A percentile compares a stretch with the other conserved stretches of the same genome.
phyloP scores from a whole-genome alignment of 2,113 vertebrate genomes.

The Prunella himalayana region DNA sequence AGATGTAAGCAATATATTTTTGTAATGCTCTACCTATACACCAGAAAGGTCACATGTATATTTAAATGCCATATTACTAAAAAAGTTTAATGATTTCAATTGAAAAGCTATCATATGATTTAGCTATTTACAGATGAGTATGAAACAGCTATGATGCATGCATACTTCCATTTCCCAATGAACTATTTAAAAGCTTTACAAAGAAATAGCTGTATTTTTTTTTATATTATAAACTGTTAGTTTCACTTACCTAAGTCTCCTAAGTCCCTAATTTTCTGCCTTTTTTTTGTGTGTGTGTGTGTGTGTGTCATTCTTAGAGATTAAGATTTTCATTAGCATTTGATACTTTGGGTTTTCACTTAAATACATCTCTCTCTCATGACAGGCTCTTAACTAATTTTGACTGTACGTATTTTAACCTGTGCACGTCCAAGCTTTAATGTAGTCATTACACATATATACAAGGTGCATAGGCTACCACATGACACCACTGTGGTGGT shows the following conservation, averaged over 20 bases:
- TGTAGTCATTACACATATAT: neutral
- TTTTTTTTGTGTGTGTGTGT: neutral
- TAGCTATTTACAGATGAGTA: slow-evolving; percentile 35
- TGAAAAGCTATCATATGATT: slow-evolving; percentile 52
- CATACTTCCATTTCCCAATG: neutral
- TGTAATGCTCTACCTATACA: slow-evolving; percentile 21
- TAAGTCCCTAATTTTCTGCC: neutral
- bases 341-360: neutral
- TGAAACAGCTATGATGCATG: neutral
- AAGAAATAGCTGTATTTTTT: neutral
- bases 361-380: neutral
- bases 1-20: slow-evolving; percentile 61
- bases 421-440: neutral
- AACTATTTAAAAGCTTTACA: neutral
- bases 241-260: neutral
- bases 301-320: neutral
- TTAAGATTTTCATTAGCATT: neutral
- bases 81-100: slow-evolving; percentile 47
- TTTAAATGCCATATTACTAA: slow-evolving; percentile 54
- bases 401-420: neutral
- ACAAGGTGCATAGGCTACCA: neutral
- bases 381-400: neutral
- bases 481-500: neutral
- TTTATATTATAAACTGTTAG: neutral
- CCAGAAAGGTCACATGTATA: slow-evolving; percentile 52